A percentile compares a stretch with the other conserved stretches of the same genome.
phyloP scores from a whole-genome alignment of 2,797 vertebrate genomes.

The Smutsia temminckii region DNA sequence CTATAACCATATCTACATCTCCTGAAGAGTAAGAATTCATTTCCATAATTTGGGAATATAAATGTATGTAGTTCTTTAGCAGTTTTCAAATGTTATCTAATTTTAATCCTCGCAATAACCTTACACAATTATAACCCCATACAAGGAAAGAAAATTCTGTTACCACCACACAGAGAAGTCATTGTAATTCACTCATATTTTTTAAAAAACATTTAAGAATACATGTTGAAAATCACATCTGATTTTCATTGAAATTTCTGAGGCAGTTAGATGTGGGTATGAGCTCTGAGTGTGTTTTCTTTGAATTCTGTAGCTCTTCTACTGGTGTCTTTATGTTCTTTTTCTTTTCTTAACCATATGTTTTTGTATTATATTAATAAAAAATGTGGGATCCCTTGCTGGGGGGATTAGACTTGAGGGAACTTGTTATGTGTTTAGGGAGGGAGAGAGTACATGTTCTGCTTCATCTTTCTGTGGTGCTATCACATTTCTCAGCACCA shows the following conservation, averaged over 20 bases:
- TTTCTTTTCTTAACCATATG: constrained; percentile 73
- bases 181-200: constrained; percentile 64
- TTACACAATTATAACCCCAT: constrained; percentile 1
- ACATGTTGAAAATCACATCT: constrained; percentile 78
- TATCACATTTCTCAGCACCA: constrained; percentile 41
- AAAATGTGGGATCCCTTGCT: constrained; percentile 66
- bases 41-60: not conserved
- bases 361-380: constrained; percentile 78
- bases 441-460: not conserved
- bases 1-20: not conserved
- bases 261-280: constrained; percentile 78
- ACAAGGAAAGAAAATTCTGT: constrained; percentile 28
- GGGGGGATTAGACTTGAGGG: constrained; percentile 63
- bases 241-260: constrained; percentile 79
- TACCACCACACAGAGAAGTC: not conserved
- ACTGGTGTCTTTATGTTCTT: constrained; percentile 65
- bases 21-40: not conserved
- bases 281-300: constrained; percentile 72
- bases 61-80: not conserved
- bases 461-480: not conserved
- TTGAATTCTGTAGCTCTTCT: constrained; percentile 75
- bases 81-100: constrained; percentile 8
- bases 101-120: constrained; percentile 27
- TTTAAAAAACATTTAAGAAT: constrained; percentile 64
- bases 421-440: not conserved